Percentiles rank a stretch among this genome's conserved stretches.
Conservation (phyloP, 2,113 vertebrate species). For the Anolis carolinensis region DNA sequence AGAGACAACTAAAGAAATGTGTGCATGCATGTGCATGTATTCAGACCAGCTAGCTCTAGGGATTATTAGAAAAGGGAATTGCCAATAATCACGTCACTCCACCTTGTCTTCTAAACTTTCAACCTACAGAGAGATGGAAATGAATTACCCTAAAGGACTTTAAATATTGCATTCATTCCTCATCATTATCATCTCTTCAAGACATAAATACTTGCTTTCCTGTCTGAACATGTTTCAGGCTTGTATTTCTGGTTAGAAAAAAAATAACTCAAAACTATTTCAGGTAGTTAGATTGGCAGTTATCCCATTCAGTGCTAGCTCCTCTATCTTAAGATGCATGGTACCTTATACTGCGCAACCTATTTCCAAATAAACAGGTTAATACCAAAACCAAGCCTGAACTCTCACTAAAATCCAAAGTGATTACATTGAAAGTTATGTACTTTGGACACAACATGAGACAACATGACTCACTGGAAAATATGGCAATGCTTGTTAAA, state of each 20-base stretch:
- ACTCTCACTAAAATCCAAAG: too few relatives aligned
- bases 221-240: background rate
- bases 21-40: background rate
- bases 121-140: background rate
- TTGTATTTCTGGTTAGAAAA: background rate
- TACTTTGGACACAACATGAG: too few relatives aligned
- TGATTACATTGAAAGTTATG: too few relatives aligned
- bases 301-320: background rate
- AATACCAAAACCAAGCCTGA: background rate
- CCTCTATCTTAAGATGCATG: background rate
- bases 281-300: background rate
- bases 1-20: background rate
- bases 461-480: too few relatives aligned
- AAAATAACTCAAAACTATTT: conserved; percentile 21
- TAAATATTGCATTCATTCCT: background rate
- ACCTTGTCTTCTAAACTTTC: background rate
- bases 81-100: background rate
- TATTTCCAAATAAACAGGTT: background rate
- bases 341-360: background rate
- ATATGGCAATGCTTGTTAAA: too few relatives aligned
- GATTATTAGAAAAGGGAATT: background rate
- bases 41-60: background rate
- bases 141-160: background rate
- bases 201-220: conserved; percentile 24
- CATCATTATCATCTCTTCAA: background rate